Conservation (phyloP, 2,888 invertebrate genomes). For the Globia sparganii region DNA sequence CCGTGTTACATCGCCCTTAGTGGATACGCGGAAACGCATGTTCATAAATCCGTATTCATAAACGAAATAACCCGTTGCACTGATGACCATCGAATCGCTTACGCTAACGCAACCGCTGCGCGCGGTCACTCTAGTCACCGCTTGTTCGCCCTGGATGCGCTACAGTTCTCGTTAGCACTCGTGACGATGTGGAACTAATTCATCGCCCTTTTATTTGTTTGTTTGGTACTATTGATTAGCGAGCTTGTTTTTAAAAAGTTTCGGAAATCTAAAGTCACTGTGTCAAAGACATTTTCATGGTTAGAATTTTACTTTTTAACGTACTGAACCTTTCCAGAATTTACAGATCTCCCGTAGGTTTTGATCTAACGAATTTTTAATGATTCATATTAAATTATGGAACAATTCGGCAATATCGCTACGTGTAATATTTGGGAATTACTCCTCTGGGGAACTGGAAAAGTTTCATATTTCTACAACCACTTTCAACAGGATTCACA, state of each 20-base stretch:
- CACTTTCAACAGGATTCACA: not conserved
- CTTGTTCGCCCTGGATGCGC: not conserved
- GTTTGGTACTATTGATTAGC: slow-evolving; percentile 2
- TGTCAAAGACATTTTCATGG: not conserved
- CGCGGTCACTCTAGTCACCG: not conserved
- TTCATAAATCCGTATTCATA: no score
- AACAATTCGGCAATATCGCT: not conserved
- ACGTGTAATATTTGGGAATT: no score
- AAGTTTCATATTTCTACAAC: not conserved
- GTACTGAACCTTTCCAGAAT: not conserved
- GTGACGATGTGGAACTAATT: slow-evolving; percentile 4
- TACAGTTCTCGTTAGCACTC: slow-evolving; percentile 14
- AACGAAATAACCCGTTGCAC: not conserved
- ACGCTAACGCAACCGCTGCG: not conserved
- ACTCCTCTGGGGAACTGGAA: not conserved
- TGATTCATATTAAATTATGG: no score
- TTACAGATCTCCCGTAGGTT: not conserved
- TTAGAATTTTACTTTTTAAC: not conserved
- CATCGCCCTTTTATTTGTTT: slow-evolving; percentile 2
- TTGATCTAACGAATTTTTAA: not conserved
- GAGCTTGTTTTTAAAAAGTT: not conserved
- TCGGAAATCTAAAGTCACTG: not conserved
- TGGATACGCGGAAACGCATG: no score
- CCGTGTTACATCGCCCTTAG: no score
- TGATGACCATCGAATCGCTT: not conserved